Conservation (phyloP, 1,140 invertebrate species). For the Berghia stephanieae region DNA sequence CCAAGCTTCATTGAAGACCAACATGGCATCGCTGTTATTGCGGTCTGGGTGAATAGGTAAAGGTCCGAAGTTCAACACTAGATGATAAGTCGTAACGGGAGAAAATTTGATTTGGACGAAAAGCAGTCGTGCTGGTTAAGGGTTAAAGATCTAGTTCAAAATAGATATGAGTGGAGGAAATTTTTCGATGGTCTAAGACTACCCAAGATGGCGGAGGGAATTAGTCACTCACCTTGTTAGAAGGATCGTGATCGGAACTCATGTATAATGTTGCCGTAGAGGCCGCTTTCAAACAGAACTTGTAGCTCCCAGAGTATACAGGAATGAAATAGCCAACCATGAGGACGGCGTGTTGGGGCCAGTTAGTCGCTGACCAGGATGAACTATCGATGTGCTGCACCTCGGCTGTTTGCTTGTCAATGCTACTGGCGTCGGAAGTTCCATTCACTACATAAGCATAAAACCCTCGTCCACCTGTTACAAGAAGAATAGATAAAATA, state of each 20-base stretch:
- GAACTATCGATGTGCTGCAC: not conserved
- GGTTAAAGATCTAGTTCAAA: too few relatives aligned
- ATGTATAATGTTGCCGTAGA: slow-evolving; percentile 29
- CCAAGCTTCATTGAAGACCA: too few relatives aligned
- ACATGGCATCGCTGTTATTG: too few relatives aligned
- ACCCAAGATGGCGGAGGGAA: too few relatives aligned
- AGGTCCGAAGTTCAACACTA: too few relatives aligned
- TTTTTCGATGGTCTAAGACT: too few relatives aligned
- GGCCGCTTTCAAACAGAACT: slow-evolving; percentile 27
- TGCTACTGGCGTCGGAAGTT: not conserved
- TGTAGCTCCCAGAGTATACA: slow-evolving; percentile 17
- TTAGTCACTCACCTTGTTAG: slow-evolving; percentile 34
- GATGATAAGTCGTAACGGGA: too few relatives aligned
- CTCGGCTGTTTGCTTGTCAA: slow-evolving; percentile 1
- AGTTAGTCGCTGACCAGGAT: not conserved
- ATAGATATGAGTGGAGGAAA: too few relatives aligned
- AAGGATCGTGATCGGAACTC: slow-evolving; percentile 28
- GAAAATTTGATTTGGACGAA: too few relatives aligned
- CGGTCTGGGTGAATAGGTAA: too few relatives aligned
- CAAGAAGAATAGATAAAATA: not conserved
- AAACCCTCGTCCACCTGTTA: slow-evolving; percentile 13
- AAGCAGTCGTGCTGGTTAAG: too few relatives aligned
- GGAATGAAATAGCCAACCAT: slow-evolving; percentile 34
- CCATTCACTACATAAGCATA: slow-evolving; percentile 20
- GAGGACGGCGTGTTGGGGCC: slow-evolving; percentile 18